Evolutionary conservation across 2,888 invertebrate genomes (phyloP).

Genomic region (Ophraella communa): DNA sequence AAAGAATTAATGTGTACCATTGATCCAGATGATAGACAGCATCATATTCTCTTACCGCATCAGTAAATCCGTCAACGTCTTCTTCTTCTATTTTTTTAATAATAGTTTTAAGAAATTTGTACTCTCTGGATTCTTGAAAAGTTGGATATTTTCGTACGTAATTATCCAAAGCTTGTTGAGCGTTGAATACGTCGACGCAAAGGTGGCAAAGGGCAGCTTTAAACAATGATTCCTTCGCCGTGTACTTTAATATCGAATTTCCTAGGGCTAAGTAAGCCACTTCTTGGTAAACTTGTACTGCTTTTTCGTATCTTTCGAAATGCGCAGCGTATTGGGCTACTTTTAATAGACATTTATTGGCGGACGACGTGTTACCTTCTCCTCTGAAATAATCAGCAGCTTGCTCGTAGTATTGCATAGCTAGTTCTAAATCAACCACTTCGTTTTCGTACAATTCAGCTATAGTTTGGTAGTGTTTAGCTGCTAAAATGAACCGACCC

Average conservation of each 20-base stretch:
- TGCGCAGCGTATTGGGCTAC: slow-evolving; percentile 98
- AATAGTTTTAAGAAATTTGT: slow-evolving; percentile 85
- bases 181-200: slow-evolving; percentile 93
- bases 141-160: slow-evolving; percentile 94
- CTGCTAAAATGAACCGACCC: slow-evolving; percentile 96
- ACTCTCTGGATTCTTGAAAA: slow-evolving; percentile 94
- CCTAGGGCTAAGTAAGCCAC: slow-evolving; percentile 92
- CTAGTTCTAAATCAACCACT: slow-evolving; percentile 85
- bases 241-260: slow-evolving; percentile 94
- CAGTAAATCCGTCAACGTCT: slow-evolving; percentile 94
- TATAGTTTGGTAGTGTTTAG: slow-evolving; percentile 94
- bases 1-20: slow-evolving; percentile 94
- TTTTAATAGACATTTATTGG: slow-evolving; percentile 97
- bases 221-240: slow-evolving; percentile 99
- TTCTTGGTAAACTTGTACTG: slow-evolving; percentile 96
- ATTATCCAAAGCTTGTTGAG: slow-evolving; percentile 91
- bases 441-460: slow-evolving; percentile 96
- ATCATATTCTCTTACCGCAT: slow-evolving; percentile 94
- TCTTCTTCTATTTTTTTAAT: slow-evolving; percentile 93
- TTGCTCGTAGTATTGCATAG: slow-evolving; percentile 94
- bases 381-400: slow-evolving; percentile 97
- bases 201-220: slow-evolving; percentile 95
- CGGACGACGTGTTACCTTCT: slow-evolving; percentile 97
- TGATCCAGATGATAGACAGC: slow-evolving; percentile 95
- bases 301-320: slow-evolving; percentile 95